Base-by-base conservation (phyloP, 2,888 invertebrate species). In the Bembecia ichneumoniformis region DNA sequence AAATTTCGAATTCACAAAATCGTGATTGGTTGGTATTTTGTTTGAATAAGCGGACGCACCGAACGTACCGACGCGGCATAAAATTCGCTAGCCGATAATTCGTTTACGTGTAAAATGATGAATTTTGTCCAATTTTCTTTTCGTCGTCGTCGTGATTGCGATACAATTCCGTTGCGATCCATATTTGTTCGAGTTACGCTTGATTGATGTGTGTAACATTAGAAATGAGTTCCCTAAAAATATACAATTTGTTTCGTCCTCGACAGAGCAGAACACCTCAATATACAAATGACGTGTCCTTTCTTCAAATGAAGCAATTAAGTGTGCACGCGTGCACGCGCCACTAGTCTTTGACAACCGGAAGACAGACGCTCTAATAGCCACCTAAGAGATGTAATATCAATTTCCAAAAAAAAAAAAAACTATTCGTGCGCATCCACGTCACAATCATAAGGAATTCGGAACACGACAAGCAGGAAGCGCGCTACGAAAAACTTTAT, bases 1-100 rank as follows among this genome's bases (percentile, higher is more conserved):
- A 83, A 86, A 84, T 84, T 86, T 86, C 79, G 84, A 84, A 83
- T 84, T 87, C 84, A 82, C 81, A 84, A 87, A 84, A 80, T 83
- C 78, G 80, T 82, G 84, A 86, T 84, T 84, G 86, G 84, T 76
- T 69, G 71, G 73, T 75, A 82, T 84, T 82, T 82, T 83, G 83
- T 86, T 86, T 84, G 83, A 67, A 74, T 76, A 82, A 80, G 71
- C 77, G 70, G 58, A 75, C 78, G 73, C 77, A 68, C 67, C 63
- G 16, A 13, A 43, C 59, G 55, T 58, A 65, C 60, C 59, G 60
- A 62, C 58, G 56, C 57, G 62, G 75, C 68, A 75, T 75, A 74
- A 78, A 77, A 77, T 78, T 73, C 66, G 68, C 70, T 69, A 66
- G 65, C 67, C 67, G 68, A 64, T 82, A 82, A 86, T 82, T 84